These are phyloP conservation scores for Spatulosminthurus flaviceps DNA, from an alignment of 2,888 invertebrate genomes.

Conservation along the genomic window DNA sequence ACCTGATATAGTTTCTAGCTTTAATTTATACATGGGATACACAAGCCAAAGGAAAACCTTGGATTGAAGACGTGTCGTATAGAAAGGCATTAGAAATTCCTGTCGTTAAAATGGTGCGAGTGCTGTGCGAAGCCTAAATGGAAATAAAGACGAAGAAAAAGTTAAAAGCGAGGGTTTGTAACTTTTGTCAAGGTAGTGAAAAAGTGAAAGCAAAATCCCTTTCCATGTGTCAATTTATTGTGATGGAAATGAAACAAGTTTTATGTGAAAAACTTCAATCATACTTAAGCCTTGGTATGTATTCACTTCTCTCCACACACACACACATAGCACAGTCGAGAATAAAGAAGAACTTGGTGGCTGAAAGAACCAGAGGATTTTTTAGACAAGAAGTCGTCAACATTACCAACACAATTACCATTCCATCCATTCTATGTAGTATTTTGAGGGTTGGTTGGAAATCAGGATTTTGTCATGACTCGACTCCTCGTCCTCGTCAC, in stretches of 20 bases:
- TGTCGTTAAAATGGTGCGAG: too few species aligned
- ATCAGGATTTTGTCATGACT: conserved; percentile 23
- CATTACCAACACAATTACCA: conserved; percentile 7
- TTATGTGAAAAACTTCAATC: conserved; percentile 18
- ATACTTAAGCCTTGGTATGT: conserved; percentile 18
- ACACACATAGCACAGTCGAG: too few species aligned
- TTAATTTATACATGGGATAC: background rate
- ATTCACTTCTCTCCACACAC: too few species aligned
- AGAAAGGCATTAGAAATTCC: too few species aligned
- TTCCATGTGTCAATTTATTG: conserved; percentile 14
- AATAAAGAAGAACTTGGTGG: too few species aligned
- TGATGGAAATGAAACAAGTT: conserved; percentile 18
- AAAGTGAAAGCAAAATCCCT: conserved; percentile 8
- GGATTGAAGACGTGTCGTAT: too few species aligned
- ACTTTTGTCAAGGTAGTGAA: background rate
- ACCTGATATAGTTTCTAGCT: background rate
- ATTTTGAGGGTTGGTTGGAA: background rate
- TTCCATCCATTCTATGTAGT: background rate
- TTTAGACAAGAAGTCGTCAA: background rate
- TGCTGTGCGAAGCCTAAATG: too few species aligned
- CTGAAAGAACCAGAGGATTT: background rate
- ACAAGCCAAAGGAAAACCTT: too few species aligned
- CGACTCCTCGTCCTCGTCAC: too few species aligned
- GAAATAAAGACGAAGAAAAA: background rate
- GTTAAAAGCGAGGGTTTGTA: background rate